Evolutionary conservation across 2,113 vertebrate species (phyloP).

Genomic region (Cyprinodon variegatus): DNA sequence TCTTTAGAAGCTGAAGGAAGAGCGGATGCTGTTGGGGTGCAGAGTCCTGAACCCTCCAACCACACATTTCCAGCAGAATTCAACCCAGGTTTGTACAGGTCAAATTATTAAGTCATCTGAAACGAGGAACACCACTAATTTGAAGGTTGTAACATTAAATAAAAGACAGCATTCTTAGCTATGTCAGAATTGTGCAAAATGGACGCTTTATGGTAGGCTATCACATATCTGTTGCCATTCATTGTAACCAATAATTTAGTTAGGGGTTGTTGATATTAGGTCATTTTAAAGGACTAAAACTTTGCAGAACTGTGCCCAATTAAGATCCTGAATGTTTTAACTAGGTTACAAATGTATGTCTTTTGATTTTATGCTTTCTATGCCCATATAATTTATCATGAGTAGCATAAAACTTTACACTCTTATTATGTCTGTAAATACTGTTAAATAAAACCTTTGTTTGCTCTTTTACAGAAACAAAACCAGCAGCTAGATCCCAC

Average conservation of each 20-base stretch:
- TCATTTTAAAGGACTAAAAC: too few relatives aligned
- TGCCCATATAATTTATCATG: too few relatives aligned
- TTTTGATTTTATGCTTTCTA: too few relatives aligned
- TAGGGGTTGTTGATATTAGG: too few relatives aligned
- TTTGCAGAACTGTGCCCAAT: too few relatives aligned
- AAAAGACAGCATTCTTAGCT: too few relatives aligned
- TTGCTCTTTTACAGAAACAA: conserved; percentile 46
- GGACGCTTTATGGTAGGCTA: not conserved
- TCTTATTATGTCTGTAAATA: not conserved
- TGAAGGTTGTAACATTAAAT: too few relatives aligned
- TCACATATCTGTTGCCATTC: not conserved
- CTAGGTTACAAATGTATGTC: too few relatives aligned
- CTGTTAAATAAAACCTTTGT: not conserved
- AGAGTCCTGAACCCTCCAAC: conserved; percentile 39
- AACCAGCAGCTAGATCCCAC: conserved; percentile 64
- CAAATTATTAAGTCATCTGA: not conserved
- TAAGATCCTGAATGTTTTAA: too few relatives aligned
- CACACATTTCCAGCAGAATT: conserved; percentile 49
- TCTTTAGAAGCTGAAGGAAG: conserved; percentile 57
- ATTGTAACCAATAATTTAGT: too few relatives aligned
- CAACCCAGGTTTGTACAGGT: conserved; percentile 63
- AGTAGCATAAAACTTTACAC: too few relatives aligned
- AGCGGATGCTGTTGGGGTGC: conserved; percentile 39
- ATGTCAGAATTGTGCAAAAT: too few relatives aligned
- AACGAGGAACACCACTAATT: not conserved